Evolutionary conservation across 2,113 vertebrate species (phyloP).

Genomic region (Pluvialis apricaria): DNA sequence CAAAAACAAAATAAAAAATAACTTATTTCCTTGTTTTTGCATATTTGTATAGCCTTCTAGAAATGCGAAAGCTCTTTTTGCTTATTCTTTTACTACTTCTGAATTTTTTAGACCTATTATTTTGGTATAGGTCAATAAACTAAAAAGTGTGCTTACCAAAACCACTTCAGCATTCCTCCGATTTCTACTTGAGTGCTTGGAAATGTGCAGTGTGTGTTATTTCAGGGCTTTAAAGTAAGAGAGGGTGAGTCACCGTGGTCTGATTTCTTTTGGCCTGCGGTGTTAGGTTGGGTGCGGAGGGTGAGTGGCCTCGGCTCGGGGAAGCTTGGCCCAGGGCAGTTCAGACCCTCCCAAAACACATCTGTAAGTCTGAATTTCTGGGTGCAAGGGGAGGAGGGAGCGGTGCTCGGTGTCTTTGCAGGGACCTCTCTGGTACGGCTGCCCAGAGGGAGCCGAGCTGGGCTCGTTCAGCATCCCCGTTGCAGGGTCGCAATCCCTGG

Average conservation of each 20-base stretch:
- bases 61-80: conserved; percentile 68
- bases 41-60: conserved; percentile 80
- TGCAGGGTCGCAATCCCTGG: neutral
- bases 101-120: conserved; percentile 78
- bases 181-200: neutral
- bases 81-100: conserved; percentile 78
- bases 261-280: neutral
- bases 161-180: conserved; percentile 24
- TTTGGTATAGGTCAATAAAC: conserved; percentile 82
- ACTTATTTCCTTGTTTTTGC: conserved; percentile 77
- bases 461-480: neutral
- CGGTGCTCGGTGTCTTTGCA: neutral
- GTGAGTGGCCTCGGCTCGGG: neutral
- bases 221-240: neutral
- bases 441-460: neutral
- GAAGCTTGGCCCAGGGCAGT: neutral
- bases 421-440: neutral
- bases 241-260: rapidly evolving
- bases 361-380: neutral
- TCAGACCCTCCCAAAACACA: neutral
- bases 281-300: neutral
- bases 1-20: conserved; percentile 57
- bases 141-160: conserved; percentile 70
- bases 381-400: neutral
- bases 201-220: neutral